phyloP scores from a whole-genome alignment of 2,113 vertebrate species.

The Pachycephala philippinensis region DNA sequence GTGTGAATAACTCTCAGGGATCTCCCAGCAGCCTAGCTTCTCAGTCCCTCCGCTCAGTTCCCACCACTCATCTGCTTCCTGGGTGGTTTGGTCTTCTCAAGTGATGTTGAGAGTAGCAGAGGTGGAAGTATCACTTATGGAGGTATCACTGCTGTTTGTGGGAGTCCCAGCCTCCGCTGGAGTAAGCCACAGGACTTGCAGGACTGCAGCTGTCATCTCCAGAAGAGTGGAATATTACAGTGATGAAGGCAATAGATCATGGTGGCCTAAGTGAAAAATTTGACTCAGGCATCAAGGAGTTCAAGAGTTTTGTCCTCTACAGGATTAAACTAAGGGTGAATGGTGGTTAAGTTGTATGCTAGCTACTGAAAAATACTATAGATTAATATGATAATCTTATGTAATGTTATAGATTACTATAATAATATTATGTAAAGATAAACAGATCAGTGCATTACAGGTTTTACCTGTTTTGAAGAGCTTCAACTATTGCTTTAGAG shows the following conservation, averaged over 20 bases:
- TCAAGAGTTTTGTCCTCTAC: not conserved
- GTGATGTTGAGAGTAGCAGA: not conserved
- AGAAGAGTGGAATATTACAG: not conserved
- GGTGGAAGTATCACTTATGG: not conserved
- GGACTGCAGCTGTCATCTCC: not conserved
- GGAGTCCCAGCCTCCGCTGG: not conserved
- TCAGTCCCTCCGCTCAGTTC: not conserved
- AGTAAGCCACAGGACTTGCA: not conserved
- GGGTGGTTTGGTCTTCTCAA: not conserved
- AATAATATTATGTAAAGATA: not conserved
- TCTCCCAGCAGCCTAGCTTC: not conserved
- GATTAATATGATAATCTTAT: not conserved
- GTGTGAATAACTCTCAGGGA: not conserved
- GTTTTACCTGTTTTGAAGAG: not conserved
- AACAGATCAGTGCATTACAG: not conserved
- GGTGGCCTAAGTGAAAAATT: not conserved
- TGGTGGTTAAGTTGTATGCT: not conserved
- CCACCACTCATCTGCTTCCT: not conserved
- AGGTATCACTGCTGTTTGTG: accelerated
- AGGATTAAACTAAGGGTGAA: not conserved
- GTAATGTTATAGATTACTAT: not conserved
- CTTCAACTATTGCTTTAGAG: not conserved
- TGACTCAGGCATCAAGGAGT: not conserved
- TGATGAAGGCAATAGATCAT: not conserved
- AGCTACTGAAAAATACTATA: not conserved